Base-by-base conservation (phyloP, 2,113 vertebrate genomes). In the Phrynocephalus versicolor region DNA sequence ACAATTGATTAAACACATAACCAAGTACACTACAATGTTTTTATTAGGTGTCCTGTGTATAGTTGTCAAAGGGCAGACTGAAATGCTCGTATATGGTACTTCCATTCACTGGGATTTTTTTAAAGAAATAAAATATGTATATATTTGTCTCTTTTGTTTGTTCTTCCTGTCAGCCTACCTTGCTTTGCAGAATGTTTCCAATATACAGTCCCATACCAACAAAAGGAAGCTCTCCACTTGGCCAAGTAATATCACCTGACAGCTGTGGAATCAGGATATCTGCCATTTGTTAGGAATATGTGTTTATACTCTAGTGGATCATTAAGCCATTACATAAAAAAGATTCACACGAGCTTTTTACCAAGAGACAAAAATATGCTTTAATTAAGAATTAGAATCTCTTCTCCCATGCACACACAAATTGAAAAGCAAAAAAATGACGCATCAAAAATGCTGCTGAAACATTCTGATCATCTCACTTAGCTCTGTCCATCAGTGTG, bases 181-280 rank as follows among this genome's bases (percentile, higher is more conserved):
- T 33, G 33, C 27, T 83, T 81, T 84, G 73, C 51, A 67, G 0
- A 1, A 65, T 88, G 73, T 23, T 90, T 88, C 85, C 92, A 92
- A 84, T 72, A 18, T 58, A 30, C 1, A 18, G 55, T 67, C 37
- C 33, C 19, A 75, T 37, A 8, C 13, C 77, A 91, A 39, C 58
- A 79, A 45, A 78, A 77, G 15, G 33, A 71, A 91, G 79, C 0
- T 0, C 23, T 30, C 21, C 88, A 75, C 35, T 84, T 77, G 14
- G 86, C 30, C 70, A 72, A 85, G 45, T 55, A 78, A 37, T 30
- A 62, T 82, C 72, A 85, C 37, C 30, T 88, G 60, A 85, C 88
- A 93, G 77, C 62, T 71, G 19, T 86, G n/a, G 45, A 88, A 39
- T 33, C 69, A 87, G 72, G 51, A 82, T 81, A 87, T 80, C 58